Evolutionary conservation across 2,797 vertebrate genomes (phyloP).

Genomic region (Leuciscus waleckii): DNA sequence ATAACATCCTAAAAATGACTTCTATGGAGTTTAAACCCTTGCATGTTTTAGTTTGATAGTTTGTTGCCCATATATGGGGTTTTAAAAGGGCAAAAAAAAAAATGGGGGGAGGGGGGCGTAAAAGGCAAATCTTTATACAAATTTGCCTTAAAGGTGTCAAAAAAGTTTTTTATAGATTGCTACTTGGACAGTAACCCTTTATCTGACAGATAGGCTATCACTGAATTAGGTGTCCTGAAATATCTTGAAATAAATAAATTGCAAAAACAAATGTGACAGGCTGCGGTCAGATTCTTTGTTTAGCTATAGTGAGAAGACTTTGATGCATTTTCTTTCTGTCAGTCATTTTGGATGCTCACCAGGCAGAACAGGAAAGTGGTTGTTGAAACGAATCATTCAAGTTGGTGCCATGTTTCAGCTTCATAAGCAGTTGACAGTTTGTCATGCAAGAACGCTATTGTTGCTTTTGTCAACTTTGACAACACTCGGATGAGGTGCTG

Average conservation of each 20-base stretch:
- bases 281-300: neutral
- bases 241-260: conserved; percentile 16
- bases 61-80: neutral
- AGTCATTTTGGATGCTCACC: neutral
- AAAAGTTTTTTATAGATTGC: neutral
- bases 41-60: neutral
- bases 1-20: neutral
- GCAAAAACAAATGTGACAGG: conserved; percentile 18
- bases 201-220: neutral
- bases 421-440: neutral
- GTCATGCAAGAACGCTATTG: neutral
- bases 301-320: neutral
- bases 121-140: neutral
- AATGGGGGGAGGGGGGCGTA: neutral
- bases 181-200: neutral
- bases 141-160: neutral
- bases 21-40: neutral
- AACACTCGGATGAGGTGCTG: neutral
- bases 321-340: conserved; percentile 8
- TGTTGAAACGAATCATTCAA: neutral
- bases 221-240: neutral
- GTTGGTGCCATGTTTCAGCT: neutral
- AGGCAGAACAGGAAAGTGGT: neutral
- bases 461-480: neutral
- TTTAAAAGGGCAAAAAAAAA: too few relatives aligned